Evolutionary conservation across 2,797 vertebrate genomes (phyloP).

Genomic region (Acanthurus leucopareius): DNA sequence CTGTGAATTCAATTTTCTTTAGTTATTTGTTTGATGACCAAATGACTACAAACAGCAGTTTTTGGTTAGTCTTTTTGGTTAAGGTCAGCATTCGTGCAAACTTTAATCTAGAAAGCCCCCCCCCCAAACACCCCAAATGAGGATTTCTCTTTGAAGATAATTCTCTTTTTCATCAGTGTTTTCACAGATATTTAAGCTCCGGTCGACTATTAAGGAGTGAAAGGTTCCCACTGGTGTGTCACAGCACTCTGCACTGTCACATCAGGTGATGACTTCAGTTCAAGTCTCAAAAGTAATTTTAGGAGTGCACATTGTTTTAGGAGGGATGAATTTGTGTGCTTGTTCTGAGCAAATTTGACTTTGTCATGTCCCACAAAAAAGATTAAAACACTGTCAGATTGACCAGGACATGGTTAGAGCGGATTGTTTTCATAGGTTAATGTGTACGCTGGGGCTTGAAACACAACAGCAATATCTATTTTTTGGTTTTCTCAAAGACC

Average conservation of each 20-base stretch:
- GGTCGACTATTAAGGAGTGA: conserved; percentile 17
- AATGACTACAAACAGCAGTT: conserved; percentile 19
- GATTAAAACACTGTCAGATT: background rate
- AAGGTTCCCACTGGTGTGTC: conserved; percentile 8
- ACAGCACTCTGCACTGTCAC: conserved; percentile 45
- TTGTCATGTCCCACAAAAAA: background rate
- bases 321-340: background rate
- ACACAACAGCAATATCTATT: conserved; percentile 26
- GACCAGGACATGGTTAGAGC: background rate
- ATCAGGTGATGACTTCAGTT: conserved; percentile 3
- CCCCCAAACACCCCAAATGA: background rate
- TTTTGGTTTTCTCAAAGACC: background rate
- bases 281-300: conserved; percentile 3
- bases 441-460: conserved; percentile 38
- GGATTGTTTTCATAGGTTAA: background rate
- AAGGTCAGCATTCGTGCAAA: conserved; percentile 12
- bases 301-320: background rate
- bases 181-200: background rate
- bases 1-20: conserved; percentile 27
- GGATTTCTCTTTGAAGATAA: background rate
- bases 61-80: background rate
- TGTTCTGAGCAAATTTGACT: background rate
- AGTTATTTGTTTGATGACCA: conserved; percentile 7
- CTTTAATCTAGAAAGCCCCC: background rate
- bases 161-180: background rate